phyloP scores from a whole-genome alignment of 2,888 invertebrate species.

The Crocallis elinguaria region DNA sequence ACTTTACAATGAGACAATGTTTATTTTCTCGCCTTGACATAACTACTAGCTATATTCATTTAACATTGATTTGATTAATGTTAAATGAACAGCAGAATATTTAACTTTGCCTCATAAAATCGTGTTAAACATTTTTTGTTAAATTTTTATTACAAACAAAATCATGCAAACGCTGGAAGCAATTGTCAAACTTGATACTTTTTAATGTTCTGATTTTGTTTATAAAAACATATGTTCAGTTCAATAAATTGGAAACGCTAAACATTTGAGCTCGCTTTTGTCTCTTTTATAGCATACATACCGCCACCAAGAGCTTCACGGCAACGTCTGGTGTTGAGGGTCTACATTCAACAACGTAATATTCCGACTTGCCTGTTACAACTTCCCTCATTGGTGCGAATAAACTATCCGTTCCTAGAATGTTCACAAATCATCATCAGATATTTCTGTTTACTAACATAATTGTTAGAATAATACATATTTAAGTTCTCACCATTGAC shows the following conservation, averaged over 20 bases:
- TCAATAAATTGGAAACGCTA: neutral
- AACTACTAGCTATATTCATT: neutral
- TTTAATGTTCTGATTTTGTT: constrained; percentile 18
- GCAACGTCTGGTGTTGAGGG: constrained; percentile 74
- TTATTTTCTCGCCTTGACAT: neutral
- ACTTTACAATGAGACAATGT: constrained; percentile 7
- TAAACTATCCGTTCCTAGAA: constrained; percentile 74
- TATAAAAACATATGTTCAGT: neutral
- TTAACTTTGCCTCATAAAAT: constrained; percentile 41
- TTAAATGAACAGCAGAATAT: constrained; percentile 16
- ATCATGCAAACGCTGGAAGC: constrained; percentile 61
- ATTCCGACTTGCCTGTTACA: constrained; percentile 51
- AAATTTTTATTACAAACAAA: constrained; percentile 36
- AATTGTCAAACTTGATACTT: constrained; percentile 16
- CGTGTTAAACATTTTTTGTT: constrained; percentile 4
- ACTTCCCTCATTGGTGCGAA: constrained; percentile 74
- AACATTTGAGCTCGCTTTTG: constrained; percentile 17
- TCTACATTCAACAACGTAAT: constrained; percentile 75
- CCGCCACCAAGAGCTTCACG: constrained; percentile 60
- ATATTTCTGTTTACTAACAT: neutral
- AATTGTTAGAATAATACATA: neutral
- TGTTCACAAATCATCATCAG: constrained; percentile 46
- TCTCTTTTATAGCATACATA: constrained; percentile 62
- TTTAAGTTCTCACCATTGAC: constrained; percentile 70
- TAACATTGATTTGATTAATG: neutral